Evolutionary conservation across 2,888 invertebrate species (phyloP).

Genomic region (Polydrusus pterygomalis): DNA sequence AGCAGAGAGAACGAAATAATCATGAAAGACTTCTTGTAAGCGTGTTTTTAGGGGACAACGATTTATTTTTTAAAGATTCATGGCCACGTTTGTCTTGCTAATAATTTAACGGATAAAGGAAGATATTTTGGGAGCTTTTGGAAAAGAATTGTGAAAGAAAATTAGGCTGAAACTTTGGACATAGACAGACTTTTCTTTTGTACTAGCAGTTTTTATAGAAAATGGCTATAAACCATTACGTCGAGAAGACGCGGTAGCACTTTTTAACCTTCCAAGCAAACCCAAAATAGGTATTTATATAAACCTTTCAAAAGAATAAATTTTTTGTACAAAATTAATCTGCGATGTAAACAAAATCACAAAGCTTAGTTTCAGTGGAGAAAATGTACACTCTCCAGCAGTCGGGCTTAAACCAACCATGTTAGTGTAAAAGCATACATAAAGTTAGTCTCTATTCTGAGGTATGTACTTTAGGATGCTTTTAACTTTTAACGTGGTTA

Average conservation of each 20-base stretch:
- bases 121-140: constrained; percentile 1
- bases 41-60: constrained; percentile 49
- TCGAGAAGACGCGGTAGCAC: no score
- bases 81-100: constrained; percentile 42
- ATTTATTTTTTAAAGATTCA: constrained; percentile 53
- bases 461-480: constrained; percentile 9
- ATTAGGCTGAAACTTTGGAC: constrained; percentile 6
- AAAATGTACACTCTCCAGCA: not conserved
- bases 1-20: constrained; percentile 51
- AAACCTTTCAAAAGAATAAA: no score
- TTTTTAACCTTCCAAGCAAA: no score
- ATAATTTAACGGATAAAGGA: constrained; percentile 42
- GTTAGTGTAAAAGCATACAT: constrained; percentile 12
- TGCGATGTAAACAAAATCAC: not conserved
- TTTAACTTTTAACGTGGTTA: constrained; percentile 13
- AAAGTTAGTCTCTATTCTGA: not conserved
- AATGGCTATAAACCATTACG: not conserved
- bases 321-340: no score
- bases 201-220: not conserved
- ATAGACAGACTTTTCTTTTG: not conserved
- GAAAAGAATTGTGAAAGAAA: constrained; percentile 4
- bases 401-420: not conserved
- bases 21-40: constrained; percentile 50
- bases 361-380: not conserved
- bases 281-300: no score